Conservation (phyloP, 2,888 invertebrate genomes). For the Cosmia trapezina region DNA sequence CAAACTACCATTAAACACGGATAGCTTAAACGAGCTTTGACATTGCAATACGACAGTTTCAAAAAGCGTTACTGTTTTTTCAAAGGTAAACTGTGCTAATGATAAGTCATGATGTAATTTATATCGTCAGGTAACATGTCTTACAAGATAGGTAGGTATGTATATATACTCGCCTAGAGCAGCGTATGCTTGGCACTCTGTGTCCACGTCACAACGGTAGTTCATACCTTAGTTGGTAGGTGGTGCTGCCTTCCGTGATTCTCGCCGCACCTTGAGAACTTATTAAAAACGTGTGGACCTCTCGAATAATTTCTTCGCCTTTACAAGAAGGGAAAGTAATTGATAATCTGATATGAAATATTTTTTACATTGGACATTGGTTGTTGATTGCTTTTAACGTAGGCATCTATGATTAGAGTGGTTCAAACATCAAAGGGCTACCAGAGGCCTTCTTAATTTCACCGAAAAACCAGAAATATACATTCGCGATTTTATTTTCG, state of each 20-base stretch:
- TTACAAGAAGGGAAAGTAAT: constrained; percentile 50
- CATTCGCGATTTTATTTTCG: constrained; percentile 31
- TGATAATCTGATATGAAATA: not conserved
- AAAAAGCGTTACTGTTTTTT: constrained; percentile 23
- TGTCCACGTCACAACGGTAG: constrained; percentile 44
- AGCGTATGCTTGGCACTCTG: constrained; percentile 6
- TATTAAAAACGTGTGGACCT: constrained; percentile 50
- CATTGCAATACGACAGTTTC: constrained; percentile 47
- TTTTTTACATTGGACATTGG: not conserved
- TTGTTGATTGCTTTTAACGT: too few species aligned
- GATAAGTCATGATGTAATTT: constrained; percentile 25
- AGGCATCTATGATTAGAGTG: not conserved
- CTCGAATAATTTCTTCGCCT: constrained; percentile 49
- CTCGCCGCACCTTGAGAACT: constrained; percentile 46
- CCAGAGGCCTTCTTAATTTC: not conserved
- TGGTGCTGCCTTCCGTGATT: constrained; percentile 49
- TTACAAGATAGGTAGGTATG: constrained; percentile 21
- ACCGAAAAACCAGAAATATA: constrained; percentile 19
- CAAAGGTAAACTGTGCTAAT: constrained; percentile 10
- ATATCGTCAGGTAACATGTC: constrained; percentile 29
- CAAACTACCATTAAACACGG: constrained; percentile 66
- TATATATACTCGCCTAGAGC: constrained; percentile 27
- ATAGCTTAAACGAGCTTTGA: constrained; percentile 45
- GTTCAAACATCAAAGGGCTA: not conserved
- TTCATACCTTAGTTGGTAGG: constrained; percentile 53